A percentile compares a stretch with the other conserved stretches of the same genome.
These are phyloP conservation scores for Lagorchestes hirsutus DNA, from an alignment of 2,797 vertebrate species.

Conservation along the genomic window DNA sequence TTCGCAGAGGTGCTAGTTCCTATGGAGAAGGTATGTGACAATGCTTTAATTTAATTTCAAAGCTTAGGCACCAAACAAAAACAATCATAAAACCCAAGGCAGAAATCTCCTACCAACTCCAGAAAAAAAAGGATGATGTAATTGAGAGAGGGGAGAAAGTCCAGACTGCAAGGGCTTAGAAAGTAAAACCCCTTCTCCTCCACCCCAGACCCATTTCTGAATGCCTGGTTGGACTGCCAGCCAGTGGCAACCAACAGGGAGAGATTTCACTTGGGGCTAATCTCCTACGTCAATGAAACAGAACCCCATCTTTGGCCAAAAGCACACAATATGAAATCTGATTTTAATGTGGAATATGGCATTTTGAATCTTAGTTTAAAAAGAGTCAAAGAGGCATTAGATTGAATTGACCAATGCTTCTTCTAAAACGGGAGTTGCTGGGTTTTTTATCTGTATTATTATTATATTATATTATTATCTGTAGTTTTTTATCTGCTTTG, in stretches of 20 bases:
- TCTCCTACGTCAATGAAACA: not conserved
- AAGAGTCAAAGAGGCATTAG: not conserved
- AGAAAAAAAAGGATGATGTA: not conserved
- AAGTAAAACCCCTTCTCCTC: not conserved
- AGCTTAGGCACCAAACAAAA: conserved; percentile 16
- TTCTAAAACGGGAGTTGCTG: not conserved
- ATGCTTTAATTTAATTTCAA: conserved; percentile 62
- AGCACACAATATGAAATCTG: not conserved
- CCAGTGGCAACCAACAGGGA: not conserved
- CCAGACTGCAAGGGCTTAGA: not conserved
- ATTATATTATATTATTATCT: no score
- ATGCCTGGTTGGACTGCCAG: not conserved
- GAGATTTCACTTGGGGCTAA: not conserved
- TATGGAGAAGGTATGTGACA: conserved; percentile 2
- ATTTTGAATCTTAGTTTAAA: not conserved
- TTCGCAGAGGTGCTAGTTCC: not conserved
- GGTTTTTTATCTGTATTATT: no score
- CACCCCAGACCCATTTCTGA: not conserved
- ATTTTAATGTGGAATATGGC: not conserved
- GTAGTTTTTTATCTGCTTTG: not conserved
- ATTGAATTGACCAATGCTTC: not conserved
- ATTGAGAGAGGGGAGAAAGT: not conserved
- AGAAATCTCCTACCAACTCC: not conserved
- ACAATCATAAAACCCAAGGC: rapidly evolving
- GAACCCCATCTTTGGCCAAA: not conserved